phyloP scores from a whole-genome alignment of 2,797 vertebrate genomes.

The Limnodromus scolopaceus region DNA sequence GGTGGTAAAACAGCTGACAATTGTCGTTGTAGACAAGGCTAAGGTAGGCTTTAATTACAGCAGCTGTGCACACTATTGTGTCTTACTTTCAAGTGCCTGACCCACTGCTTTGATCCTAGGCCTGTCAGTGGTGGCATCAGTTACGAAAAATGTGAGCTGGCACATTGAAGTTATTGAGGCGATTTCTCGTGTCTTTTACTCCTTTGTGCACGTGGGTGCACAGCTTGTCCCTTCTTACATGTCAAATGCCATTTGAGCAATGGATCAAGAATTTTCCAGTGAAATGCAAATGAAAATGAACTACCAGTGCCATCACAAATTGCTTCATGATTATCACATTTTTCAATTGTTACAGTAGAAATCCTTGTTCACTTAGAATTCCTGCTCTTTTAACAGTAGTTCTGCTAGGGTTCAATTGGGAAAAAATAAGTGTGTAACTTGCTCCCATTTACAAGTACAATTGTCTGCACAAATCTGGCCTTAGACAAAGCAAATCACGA shows the following conservation, averaged over 20 bases:
- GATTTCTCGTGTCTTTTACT: not conserved
- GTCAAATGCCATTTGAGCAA: not conserved
- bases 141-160: not conserved
- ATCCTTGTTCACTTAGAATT: not conserved
- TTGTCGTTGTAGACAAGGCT: not conserved
- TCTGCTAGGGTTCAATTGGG: not conserved
- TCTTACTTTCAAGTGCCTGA: slow-evolving; percentile 60
- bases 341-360: not conserved
- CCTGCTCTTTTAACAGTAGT: not conserved
- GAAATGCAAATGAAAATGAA: not conserved
- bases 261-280: not conserved
- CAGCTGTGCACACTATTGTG: not conserved
- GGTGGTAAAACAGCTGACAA: not conserved
- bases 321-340: not conserved
- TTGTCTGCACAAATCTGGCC: not conserved
- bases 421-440: not conserved
- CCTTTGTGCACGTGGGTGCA: not conserved
- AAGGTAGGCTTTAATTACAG: not conserved
- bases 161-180: not conserved
- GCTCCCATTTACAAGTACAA: not conserved
- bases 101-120: not conserved
- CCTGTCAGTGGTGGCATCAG: not conserved
- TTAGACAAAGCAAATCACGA: not conserved
- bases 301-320: not conserved
- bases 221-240: not conserved